Evolutionary conservation across 1,140 invertebrate genomes (phyloP), one percentile per base, ranked within the genome.

Genomic region (Phenacoccus solenopsis): DNA sequence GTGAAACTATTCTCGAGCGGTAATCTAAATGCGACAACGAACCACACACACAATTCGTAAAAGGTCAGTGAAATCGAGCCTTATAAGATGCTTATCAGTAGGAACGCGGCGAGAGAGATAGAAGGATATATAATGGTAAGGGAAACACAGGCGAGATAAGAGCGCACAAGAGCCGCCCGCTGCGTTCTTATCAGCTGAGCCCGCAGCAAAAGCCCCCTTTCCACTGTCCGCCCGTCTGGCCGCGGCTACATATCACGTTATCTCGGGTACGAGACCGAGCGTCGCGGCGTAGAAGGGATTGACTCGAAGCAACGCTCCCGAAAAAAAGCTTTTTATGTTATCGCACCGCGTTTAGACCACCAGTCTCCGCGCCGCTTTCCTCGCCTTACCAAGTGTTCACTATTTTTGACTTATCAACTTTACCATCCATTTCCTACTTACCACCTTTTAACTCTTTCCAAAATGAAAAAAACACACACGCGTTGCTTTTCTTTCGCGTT

Each of bases 391-490:
- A 64, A 64, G 59, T 64, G 59, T 64, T 64, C 59, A 64, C 59
- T 64, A 64, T 64, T 64, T 64, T 64, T 64, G 59, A 64, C 59
- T 64, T 64, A 64, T 64, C 59, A 64, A 64, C 59, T 64, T 64
- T 64, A 64, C 59, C 59, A 64, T 64, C 59, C 59, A 64, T 64
- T 64, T 64, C 59, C 59, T 64, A 9, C 25, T 64, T 64, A 20
- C 59, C 12, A 64, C 59, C 59, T 64, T 64, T 27, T 64, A 64
- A 64, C 59, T 64, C 59, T 27, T 64, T 64, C 59, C 20, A 24
- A 64, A 27, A 24, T 64, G 20, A 16, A 25, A 64, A 24, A 24
- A 24, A 64, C 12, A 24, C 25, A 24, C 5, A 64, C n/a, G n/a
- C 21, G 20, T 59, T 25, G 10, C 13, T 24, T 64, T 25, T 25